Base-by-base conservation (phyloP, 2,113 vertebrate genomes). In the Seriola aureovittata region DNA sequence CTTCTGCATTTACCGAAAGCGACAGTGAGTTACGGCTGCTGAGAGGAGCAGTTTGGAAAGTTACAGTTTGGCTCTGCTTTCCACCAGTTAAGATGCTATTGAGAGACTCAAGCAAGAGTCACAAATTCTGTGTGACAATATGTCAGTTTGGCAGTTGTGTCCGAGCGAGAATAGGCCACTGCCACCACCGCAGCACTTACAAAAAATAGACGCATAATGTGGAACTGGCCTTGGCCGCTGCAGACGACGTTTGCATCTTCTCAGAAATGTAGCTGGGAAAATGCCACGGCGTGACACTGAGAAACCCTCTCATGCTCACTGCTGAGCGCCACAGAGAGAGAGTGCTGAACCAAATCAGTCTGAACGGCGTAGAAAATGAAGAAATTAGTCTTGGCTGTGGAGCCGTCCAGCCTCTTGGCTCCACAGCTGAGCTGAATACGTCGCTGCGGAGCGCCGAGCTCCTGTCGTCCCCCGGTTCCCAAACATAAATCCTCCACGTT, bases 401-500 rank as follows among this genome's bases (percentile, higher is more conserved):
- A 83, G 79, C 23, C 67, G 9, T 60, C 63, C 66, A 29, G 88
- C 57, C 57, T 78, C 55, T 75, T 72, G 80, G 82, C 88, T 90
- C 69, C 68, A 16, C 36, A n/a, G 78, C 50, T n/a, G 32, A 64
- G 68, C 64, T 44, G 44, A 82, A 85, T 79, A 40, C 1, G 42
- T 54, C 32, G 9, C 74, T 8, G 2, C 60, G 0, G 46, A 54
- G 55, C 29, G 8, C 75, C 29, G 44, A 82, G 74, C 83, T 79
- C 70, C 71, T 73, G 85, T 73, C 66, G 54, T 80, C 73, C 65
- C 70, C 23, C 3, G 40, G 48, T 69, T 78, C 75, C 54, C 86
- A 85, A 57, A 84, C 78, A 86, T 88, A 90, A 89, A 91, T 91
- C 78, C 81, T 78, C 60, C 10, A 16, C 6, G 50, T 19, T 80